Percentiles rank a stretch among this genome's conserved stretches.
phyloP scores from a whole-genome alignment of 2,888 invertebrate species.

The Tyria jacobaeae region DNA sequence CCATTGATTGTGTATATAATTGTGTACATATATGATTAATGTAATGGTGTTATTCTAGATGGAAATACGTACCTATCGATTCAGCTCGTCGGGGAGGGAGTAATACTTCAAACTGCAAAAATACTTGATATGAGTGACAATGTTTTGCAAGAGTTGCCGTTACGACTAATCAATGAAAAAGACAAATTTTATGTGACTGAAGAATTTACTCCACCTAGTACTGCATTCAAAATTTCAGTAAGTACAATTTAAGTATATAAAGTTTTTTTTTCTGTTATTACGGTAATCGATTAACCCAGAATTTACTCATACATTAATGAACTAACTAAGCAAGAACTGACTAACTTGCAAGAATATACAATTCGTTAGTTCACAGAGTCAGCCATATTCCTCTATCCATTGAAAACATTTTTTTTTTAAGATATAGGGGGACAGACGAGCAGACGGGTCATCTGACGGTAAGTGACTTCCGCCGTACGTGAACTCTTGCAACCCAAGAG shows the following conservation, averaged over 20 bases:
- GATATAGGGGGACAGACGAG: too few relatives aligned
- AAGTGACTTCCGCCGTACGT: too few relatives aligned
- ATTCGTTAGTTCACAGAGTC: too few relatives aligned
- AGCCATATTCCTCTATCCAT: background rate
- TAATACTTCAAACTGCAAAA: slow-evolving; percentile 50
- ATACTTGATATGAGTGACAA: slow-evolving; percentile 54
- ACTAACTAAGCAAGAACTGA: too few relatives aligned
- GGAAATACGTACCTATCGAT: slow-evolving; percentile 57
- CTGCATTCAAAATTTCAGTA: slow-evolving; percentile 63
- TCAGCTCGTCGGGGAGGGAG: slow-evolving; percentile 50
- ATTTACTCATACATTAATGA: background rate
- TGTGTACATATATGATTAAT: background rate
- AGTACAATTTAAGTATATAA: slow-evolving; percentile 30
- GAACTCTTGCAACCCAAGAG: too few relatives aligned
- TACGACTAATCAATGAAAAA: slow-evolving; percentile 46
- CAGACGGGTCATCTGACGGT: too few relatives aligned
- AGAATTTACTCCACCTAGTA: slow-evolving; percentile 52
- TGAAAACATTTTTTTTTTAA: too few relatives aligned
- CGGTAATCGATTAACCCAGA: background rate
- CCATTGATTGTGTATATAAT: too few relatives aligned
- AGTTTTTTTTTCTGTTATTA: background rate
- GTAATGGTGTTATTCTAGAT: slow-evolving; percentile 48
- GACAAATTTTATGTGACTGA: slow-evolving; percentile 59
- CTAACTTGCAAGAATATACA: too few relatives aligned
- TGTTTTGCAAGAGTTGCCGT: slow-evolving; percentile 44